Percentiles rank a stretch among this genome's conserved stretches.
These are phyloP conservation scores for Cherax quadricarinatus DNA, from an alignment of 1,140 invertebrate genomes.

Conservation along the genomic window DNA sequence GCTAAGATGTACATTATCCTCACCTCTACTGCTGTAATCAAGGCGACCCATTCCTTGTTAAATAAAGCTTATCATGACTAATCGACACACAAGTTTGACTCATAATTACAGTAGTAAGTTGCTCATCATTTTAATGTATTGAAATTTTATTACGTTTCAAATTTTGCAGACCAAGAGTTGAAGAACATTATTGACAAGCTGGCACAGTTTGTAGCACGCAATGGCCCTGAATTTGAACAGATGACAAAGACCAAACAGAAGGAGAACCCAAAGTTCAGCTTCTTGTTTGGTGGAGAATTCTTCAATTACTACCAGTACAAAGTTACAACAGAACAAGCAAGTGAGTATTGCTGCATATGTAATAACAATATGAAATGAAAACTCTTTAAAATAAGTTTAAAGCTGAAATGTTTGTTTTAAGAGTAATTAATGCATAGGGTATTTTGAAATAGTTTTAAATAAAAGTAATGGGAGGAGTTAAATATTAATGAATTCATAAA, in stretches of 20 bases:
- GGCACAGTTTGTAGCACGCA: constrained; percentile 98
- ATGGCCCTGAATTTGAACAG: constrained; percentile 98
- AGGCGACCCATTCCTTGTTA: no score
- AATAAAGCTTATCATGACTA: no score
- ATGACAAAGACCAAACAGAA: constrained; percentile 99
- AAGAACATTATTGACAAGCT: constrained; percentile 98
- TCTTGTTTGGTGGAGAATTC: constrained; percentile 96
- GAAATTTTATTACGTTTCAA: background rate
- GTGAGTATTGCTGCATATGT: constrained; percentile 79
- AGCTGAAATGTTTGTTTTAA: no score
- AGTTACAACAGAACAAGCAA: constrained; percentile 92
- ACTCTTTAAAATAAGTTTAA: background rate
- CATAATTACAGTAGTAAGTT: background rate
- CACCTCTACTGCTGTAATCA: no score
- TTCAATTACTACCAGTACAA: constrained; percentile 98
- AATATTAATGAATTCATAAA: no score
- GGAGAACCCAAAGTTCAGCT: constrained; percentile 97
- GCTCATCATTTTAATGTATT: background rate
- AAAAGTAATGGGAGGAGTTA: no score
- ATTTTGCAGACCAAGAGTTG: constrained; percentile 87
- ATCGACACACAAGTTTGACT: no score
- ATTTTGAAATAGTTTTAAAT: no score
- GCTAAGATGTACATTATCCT: no score
- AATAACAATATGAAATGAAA: background rate
- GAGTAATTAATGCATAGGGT: no score